A percentile compares a stretch with the other conserved stretches of the same genome.
Evolutionary conservation across 2,113 vertebrate genomes (phyloP).

Genomic region (Varanus salvator): DNA sequence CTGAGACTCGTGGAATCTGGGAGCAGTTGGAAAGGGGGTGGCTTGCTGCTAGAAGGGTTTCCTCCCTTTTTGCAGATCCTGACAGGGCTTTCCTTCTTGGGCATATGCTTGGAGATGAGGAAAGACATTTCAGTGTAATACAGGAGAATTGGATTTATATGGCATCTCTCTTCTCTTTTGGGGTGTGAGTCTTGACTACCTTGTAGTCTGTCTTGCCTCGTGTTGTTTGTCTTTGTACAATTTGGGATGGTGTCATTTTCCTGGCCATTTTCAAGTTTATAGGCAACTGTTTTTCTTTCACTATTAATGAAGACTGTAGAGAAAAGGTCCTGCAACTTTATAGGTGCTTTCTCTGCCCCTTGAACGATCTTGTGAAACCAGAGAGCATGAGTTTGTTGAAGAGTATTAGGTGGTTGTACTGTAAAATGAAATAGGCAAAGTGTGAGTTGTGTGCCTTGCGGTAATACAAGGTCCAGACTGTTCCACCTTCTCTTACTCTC

Average conservation of each 20-base stretch:
- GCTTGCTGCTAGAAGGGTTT: slow-evolving; percentile 46
- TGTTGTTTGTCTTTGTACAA: not conserved
- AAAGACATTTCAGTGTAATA: slow-evolving; percentile 36
- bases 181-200: slow-evolving; percentile 19
- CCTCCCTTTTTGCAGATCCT: not conserved
- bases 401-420: not conserved
- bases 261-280: not conserved
- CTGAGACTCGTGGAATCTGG: slow-evolving; percentile 26
- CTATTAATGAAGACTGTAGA: not conserved
- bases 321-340: not conserved
- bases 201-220: not conserved
- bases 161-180: slow-evolving; percentile 25
- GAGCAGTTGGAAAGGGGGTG: slow-evolving; percentile 34
- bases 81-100: slow-evolving; percentile 42
- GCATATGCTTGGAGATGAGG: slow-evolving; percentile 47
- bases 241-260: not conserved
- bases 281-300: not conserved
- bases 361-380: not conserved
- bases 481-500: not conserved
- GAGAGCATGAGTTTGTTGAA: not conserved
- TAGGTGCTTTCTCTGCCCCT: not conserved
- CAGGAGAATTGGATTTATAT: slow-evolving; percentile 4
- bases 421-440: not conserved
- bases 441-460: not conserved
- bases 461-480: not conserved